Evolutionary conservation across 2,888 invertebrate species (phyloP), one percentile per base, ranked within the genome.

Genomic region (Ypsolopha sequella): DNA sequence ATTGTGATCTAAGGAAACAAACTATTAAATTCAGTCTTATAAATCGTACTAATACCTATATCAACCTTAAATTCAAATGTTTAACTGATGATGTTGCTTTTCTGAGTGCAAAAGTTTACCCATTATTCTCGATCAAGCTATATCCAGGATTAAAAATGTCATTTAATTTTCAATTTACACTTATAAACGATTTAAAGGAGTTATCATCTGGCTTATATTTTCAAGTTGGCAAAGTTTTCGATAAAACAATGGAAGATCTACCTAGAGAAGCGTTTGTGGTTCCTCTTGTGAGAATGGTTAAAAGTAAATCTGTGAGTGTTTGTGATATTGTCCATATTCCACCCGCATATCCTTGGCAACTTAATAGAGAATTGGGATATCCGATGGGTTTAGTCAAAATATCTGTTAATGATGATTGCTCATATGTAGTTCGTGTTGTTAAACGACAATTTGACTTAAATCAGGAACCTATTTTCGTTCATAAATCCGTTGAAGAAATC

Each of bases 291-390:
- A 66, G 64, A 36, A 57, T 55, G 53, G 71, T 71, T 53, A 53
- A 53, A 53, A 54, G 53, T 1, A 56, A 58, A 54, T 53, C 48
- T 2, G 61, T 79, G 45, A 54, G 54, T 24, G 59, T 79, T 49
- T 57, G 74, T 3, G 64, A 75, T 54, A 58, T 57, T 35, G 63
- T 82, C 39, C 55, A 49, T 43, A 69, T 81, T 52, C 65, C 71
- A 10, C 64, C 84, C 4, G 60, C 64, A 41, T 81, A 78, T 59
- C 53, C 63, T 11, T 85, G 82, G 84, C 76, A 77, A 41, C 56
- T 82, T 36, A 69, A 66, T 55, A 54, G 53, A 14, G 60, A 64
- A 33, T 53, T 46, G 50, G 63, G 63, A 8, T 71, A 68, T 63
- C 75, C 80, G 39, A 63, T 57, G 52, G 68, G 66, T 43, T 47